Evolutionary conservation across 2,113 vertebrate species (phyloP).

Genomic region (Lonchura striata): DNA sequence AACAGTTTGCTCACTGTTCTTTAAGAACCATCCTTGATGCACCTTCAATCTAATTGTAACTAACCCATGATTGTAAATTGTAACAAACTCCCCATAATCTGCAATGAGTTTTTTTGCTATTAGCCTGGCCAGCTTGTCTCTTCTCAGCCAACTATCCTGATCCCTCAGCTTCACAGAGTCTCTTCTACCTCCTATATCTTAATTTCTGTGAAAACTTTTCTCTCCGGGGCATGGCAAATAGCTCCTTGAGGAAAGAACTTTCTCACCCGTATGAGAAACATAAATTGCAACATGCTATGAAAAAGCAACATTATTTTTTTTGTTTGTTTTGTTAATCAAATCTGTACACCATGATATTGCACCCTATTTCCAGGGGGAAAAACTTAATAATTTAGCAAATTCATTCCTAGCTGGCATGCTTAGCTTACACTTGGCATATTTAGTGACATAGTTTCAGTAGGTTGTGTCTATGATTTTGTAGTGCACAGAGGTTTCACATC

Average conservation of each 20-base stretch:
- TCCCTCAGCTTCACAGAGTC: not conserved
- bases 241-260: not conserved
- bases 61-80: not conserved
- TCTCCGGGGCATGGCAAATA: not conserved
- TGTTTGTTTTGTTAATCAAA: not conserved
- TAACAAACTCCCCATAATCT: not conserved
- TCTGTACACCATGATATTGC: not conserved
- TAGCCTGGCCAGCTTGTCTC: not conserved
- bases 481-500: not conserved
- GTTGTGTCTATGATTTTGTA: not conserved
- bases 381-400: not conserved
- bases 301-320: rapidly evolving
- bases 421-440: not conserved
- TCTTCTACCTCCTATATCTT: not conserved
- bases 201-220: not conserved
- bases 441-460: not conserved
- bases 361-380: not conserved
- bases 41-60: not conserved
- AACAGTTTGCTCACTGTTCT: not conserved
- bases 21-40: rapidly evolving
- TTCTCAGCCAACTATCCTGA: not conserved
- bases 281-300: not conserved
- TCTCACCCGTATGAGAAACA: not conserved
- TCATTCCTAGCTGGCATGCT: not conserved
- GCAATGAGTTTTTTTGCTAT: rapidly evolving